Evolutionary conservation across 2,797 vertebrate species (phyloP), one percentile per base, ranked within the genome.

Genomic region (Taeniopygia guttata): DNA sequence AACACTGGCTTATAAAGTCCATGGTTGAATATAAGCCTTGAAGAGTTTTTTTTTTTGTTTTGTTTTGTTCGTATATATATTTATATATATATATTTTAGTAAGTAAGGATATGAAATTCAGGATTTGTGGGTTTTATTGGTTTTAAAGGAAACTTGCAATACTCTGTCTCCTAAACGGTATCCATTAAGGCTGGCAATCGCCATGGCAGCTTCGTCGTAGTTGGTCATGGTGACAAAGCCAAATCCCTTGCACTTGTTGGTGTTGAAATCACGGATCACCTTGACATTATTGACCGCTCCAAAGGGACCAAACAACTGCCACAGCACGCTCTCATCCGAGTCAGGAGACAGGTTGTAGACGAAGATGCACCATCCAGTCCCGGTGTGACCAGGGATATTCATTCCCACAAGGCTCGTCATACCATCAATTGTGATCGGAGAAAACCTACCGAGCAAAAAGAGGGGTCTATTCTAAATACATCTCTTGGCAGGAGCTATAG

Each of bases 1-100:
- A 99, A 99, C 99, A 98, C 98, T 99, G 99, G 99, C 99, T 99
- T 99, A 99, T 99, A 99, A 98, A 99, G 99, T 99, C 99, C 99
- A 99, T 99, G 99, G 98, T 99, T 99, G 99, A 99, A 98, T 99
- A 99, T 99, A 99, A 99, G 99, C 99, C 99, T 99, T 98, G 98
- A 98, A 98, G 98, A 99, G 99, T 99, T 99, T 98, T 98, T 98
- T 98, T 98, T 98, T 97, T 99, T 98, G 97, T 95, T 98, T 97
- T 98, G 97, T 98, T 98, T 97, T 98, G 96, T 98, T 97, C 98
- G 96, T 97, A 94, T 96, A 94, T 97, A 97, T 98, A 98, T 98
- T 97, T 98, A 97, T 98, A 98, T 98, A 97, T 98, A 97, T 98
- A 92, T 98, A 96, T 98, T 97, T 97, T 97, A 97, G 97, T 98